Evolutionary conservation across 2,797 vertebrate genomes (phyloP).

Genomic region (Eulemur albifrons): DNA sequence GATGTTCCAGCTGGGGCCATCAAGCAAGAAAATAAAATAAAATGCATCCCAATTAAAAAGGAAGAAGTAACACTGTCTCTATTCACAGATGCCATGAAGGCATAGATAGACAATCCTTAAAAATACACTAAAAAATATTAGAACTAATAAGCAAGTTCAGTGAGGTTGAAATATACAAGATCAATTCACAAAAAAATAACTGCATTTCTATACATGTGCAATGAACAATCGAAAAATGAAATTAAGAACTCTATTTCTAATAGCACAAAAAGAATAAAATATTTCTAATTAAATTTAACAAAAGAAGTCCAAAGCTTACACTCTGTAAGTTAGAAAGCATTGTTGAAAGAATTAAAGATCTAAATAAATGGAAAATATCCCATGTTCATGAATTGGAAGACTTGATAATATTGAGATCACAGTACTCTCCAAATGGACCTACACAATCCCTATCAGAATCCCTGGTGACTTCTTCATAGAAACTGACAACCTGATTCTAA

Average conservation of each 20-base stretch:
- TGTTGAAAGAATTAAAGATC: neutral
- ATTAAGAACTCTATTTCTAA: neutral
- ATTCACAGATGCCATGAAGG: too few relatives aligned
- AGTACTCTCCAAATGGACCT: neutral
- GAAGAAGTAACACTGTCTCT: neutral
- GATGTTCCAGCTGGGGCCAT: neutral
- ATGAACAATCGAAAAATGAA: neutral
- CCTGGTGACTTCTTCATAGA: neutral
- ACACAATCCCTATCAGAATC: neutral
- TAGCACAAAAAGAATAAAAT: neutral
- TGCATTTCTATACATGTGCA: neutral
- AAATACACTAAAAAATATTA: neutral
- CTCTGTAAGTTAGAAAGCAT: neutral
- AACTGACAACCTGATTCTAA: neutral
- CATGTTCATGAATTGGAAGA: neutral
- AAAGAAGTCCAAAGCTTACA: neutral
- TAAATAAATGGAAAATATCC: neutral
- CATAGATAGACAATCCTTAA: neutral
- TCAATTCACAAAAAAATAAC: neutral
- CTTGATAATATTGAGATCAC: neutral
- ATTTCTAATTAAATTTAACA: neutral
- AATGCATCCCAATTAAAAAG: neutral
- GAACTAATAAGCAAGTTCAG: neutral
- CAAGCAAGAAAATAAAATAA: neutral
- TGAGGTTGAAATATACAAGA: neutral